Base-by-base conservation (phyloP, 2,888 invertebrate genomes). In the Beris chalybata region DNA sequence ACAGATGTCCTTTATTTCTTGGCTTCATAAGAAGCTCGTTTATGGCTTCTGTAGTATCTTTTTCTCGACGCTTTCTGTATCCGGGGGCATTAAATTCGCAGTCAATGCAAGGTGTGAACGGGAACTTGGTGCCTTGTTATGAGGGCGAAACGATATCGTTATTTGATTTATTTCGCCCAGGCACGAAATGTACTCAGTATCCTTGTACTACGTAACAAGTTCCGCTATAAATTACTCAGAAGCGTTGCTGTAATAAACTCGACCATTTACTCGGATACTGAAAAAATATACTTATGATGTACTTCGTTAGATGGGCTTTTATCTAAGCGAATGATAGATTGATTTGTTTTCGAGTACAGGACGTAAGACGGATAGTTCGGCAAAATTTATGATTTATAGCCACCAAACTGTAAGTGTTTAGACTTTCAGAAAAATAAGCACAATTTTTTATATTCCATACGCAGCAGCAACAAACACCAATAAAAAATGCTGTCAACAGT, bases 91-190 rank as follows among this genome's bases (percentile, higher is more conserved):
- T 38, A 38, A 38, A 38, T 38, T 38, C 38, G 38, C 38, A 38
- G 7, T 7, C 9, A 38, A 9, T 38, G 38, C 38, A 61, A 61
- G 61, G 61, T 61, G 61, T 31, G 61, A 61, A 61, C 52, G 52
- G 61, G 38, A 50, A 61, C 61, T 61, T 61, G 61, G 29, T 52
- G 61, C 61, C 61, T 61, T 61, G 61, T 50, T 61, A 61, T n/a
- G 38, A 38, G 22, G 22, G 30, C 50, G 61, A 61, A 61, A 61
- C 61, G 47, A 61, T 61, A 61, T 61, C 61, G 50, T 61, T 50
- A 50, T 61, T 61, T 61, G 61, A 61, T 61, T 61, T 61, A 61
- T 61, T 52, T 61, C 50, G 43, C 11, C 12, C 31, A 15, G 22
- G 61, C 61, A 61, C 61, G 61, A 50, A 61, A 15, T 30, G 9